These are phyloP conservation scores for Pogona vitticeps DNA, from an alignment of 2,113 vertebrate genomes.

Conservation along the genomic window DNA sequence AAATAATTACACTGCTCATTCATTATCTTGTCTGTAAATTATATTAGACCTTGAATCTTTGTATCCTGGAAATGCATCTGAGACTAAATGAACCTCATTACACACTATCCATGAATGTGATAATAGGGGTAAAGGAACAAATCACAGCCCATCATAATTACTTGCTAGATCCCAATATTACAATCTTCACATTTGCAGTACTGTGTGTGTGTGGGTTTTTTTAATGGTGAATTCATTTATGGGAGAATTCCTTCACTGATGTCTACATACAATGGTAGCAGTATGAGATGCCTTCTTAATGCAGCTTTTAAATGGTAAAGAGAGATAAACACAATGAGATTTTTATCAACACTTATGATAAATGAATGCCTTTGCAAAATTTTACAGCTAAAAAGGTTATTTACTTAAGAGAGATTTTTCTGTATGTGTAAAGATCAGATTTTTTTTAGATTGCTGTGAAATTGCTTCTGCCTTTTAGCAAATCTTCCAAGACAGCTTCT, in stretches of 20 bases:
- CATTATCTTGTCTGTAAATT: constrained; percentile 64
- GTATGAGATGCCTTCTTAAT: constrained; percentile 47
- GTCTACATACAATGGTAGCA: constrained; percentile 32
- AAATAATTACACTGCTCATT: constrained; percentile 64
- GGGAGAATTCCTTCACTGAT: constrained; percentile 34
- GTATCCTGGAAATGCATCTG: constrained; percentile 48
- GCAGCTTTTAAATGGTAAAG: constrained; percentile 68
- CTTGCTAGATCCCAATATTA: constrained; percentile 59
- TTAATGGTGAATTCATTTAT: constrained; percentile 39
- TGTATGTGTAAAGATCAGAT: constrained; percentile 86
- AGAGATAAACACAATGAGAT: constrained; percentile 70
- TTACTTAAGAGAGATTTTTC: constrained; percentile 87
- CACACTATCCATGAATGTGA: constrained; percentile 43
- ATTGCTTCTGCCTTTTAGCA: constrained; percentile 88
- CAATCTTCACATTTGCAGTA: constrained; percentile 56
- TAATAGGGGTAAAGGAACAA: constrained; percentile 52
- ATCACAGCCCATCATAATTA: constrained; percentile 66
- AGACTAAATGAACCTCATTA: constrained; percentile 67
- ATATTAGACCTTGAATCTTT: constrained; percentile 60
- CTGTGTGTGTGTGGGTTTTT: constrained; percentile 26
- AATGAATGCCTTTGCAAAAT: constrained; percentile 78
- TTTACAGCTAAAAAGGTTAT: constrained; percentile 86
- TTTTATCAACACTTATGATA: constrained; percentile 76
- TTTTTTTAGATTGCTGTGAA: constrained; percentile 79
- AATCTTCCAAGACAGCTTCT: constrained; percentile 78